Evolutionary conservation across 2,113 vertebrate genomes (phyloP), one percentile per base, ranked within the genome.

Genomic region (Pelecanoides urinatrix): DNA sequence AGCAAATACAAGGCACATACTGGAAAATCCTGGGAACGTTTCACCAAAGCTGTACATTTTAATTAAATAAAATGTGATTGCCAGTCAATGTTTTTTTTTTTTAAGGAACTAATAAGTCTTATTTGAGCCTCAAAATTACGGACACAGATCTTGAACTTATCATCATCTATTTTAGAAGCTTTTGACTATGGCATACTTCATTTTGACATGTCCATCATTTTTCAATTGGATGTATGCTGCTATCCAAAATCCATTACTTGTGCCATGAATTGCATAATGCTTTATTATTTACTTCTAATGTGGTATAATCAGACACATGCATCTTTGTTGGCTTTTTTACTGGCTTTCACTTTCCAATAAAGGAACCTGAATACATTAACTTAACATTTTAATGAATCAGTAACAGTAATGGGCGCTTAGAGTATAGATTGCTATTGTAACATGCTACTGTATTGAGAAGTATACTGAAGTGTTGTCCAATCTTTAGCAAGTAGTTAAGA

Each of bases 231-330:
- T 86, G 50, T 29, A 63, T 77, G 82, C 66, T 63, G 71, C 65
- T 88, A 92, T 88, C 81, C 88, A 75, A 95, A 95, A 94, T 70
- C 85, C 74, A 95, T 94, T 94, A 83, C 44, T 95, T 56, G 63
- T 81, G 52, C 59, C 88, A 78, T 53, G 72, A 93, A 92, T 93
- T 84, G 75, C 53, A 72, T 84, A 92, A 93, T 7, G 2, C 52
- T 58, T 38, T 61, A 61, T 96, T 85, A 78, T 89, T 96, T 93
- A 86, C 27, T 82, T 86, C 61, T 92, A 88, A 16, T 16, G 2
- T 36, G 22, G 59, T 47, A 40, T 55, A 90, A 88, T 88, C 84
- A 93, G 68, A 91, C 76, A 82, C 59, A 75, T 71, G 82, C 65
- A 61, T 95, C 86, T 92, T 42, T 72, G 40, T 50, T 83, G 87